Evolutionary conservation across 1,140 invertebrate genomes (phyloP).

Genomic region (Drosophila triauraria): DNA sequence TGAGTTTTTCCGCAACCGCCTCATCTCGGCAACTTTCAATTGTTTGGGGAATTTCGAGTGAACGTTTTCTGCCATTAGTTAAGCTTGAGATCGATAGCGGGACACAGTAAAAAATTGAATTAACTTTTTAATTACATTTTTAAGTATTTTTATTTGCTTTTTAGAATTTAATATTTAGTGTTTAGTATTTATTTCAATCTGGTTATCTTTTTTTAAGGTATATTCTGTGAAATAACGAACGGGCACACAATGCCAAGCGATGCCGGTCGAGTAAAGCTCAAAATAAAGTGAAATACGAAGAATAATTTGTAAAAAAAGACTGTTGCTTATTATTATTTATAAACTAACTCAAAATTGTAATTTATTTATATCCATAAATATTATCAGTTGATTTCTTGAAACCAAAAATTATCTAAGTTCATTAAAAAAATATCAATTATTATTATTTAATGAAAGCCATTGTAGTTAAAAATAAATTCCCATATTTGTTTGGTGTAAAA

Average conservation of each 20-base stretch:
- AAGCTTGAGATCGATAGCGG: constrained; percentile 22
- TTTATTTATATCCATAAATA: too few relatives aligned
- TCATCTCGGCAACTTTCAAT: constrained; percentile 61
- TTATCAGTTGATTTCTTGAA: too few relatives aligned
- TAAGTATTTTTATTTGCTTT: background rate
- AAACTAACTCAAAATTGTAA: too few relatives aligned
- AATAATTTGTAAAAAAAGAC: too few relatives aligned
- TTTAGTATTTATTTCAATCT: background rate
- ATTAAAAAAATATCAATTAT: background rate
- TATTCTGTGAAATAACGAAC: background rate
- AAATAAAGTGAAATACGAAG: too few relatives aligned
- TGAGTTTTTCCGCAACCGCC: background rate
- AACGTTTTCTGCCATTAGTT: constrained; percentile 74
- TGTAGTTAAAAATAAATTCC: background rate
- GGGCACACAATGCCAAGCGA: background rate
- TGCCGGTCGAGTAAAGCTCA: too few relatives aligned
- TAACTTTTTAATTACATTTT: background rate
- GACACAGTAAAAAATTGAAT: background rate
- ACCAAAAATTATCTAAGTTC: too few relatives aligned
- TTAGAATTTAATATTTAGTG: background rate
- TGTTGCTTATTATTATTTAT: too few relatives aligned
- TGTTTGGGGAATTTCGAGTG: constrained; percentile 69
- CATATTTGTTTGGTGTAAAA: background rate
- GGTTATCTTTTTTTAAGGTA: background rate
- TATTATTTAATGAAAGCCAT: background rate